Evolutionary conservation across 2,888 invertebrate genomes (phyloP).

Genomic region (Corythucha ciliata): DNA sequence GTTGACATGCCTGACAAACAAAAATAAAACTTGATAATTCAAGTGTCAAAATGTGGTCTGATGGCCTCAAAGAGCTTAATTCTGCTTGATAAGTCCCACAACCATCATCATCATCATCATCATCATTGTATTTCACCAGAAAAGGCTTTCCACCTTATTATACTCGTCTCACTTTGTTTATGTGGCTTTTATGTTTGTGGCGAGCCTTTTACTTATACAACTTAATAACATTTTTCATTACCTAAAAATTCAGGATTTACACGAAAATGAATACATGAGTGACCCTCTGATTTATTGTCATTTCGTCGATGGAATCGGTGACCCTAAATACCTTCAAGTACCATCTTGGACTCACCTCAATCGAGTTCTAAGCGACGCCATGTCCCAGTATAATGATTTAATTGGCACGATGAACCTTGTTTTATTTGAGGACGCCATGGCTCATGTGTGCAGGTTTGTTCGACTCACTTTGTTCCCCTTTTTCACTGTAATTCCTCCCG

Average conservation of each 20-base stretch:
- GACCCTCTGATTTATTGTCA: slow-evolving; percentile 83
- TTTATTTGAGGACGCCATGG: slow-evolving; percentile 90
- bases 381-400: slow-evolving; percentile 78
- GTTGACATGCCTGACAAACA: too few species aligned
- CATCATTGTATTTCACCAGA: too few species aligned
- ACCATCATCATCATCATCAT: too few species aligned
- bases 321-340: slow-evolving; percentile 81
- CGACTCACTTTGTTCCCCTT: neutral
- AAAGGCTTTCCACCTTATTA: too few species aligned
- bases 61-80: too few species aligned
- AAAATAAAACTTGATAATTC: too few species aligned
- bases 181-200: too few species aligned
- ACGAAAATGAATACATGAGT: slow-evolving; percentile 60
- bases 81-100: too few species aligned
- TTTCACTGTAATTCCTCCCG: neutral
- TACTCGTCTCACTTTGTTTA: too few species aligned
- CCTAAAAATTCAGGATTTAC: slow-evolving; percentile 57
- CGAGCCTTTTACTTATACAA: too few species aligned
- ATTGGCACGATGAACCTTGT: slow-evolving; percentile 86
- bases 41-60: too few species aligned
- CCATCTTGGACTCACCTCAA: slow-evolving; percentile 59
- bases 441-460: slow-evolving; percentile 67
- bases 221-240: too few species aligned
- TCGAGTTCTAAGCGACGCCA: slow-evolving; percentile 66
- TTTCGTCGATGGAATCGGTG: slow-evolving; percentile 83